These are phyloP conservation scores for Dysidea cf. avara DNA, from an alignment of 37 sponge, comb jelly and placozoan species.

Conservation along the genomic window DNA sequence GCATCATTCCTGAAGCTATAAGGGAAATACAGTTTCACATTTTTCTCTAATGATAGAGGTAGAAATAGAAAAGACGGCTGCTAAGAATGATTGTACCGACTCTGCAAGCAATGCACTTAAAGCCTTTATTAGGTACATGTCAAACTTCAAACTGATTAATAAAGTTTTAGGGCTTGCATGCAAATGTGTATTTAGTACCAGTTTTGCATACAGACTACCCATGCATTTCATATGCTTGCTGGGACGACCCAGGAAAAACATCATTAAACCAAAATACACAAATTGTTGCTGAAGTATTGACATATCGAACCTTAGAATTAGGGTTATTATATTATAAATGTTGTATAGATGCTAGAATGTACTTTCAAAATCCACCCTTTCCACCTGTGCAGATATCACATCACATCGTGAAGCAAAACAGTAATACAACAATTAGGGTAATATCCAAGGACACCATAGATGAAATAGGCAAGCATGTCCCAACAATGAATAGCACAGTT, in stretches of 20 bases:
- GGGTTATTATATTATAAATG: neutral
- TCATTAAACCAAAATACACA: neutral
- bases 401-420: conserved; percentile 4
- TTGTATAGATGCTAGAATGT: neutral
- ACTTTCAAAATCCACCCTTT: too few relatives aligned
- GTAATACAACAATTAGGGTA: conserved; percentile 11
- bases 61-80: conserved; percentile 21
- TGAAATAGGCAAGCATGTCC: conserved; percentile 6
- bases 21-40: conserved; percentile 9
- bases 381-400: neutral
- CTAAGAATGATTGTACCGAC: conserved; percentile 15
- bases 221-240: conserved; percentile 33
- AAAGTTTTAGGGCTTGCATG: too few relatives aligned
- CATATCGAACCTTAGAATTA: neutral
- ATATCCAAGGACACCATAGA: neutral
- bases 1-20: conserved; percentile 22
- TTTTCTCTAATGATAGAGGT: conserved; percentile 17
- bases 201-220: conserved; percentile 5
- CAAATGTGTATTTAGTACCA: neutral
- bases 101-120: conserved; percentile 23
- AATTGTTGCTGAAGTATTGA: conserved; percentile 2
- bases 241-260: conserved; percentile 14
- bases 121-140: neutral
- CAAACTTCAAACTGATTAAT: too few relatives aligned
- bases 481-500: conserved; percentile 5